Evolutionary conservation across 2,888 invertebrate species (phyloP), one percentile per base, ranked within the genome.

Genomic region (Conchocele bisecta): DNA sequence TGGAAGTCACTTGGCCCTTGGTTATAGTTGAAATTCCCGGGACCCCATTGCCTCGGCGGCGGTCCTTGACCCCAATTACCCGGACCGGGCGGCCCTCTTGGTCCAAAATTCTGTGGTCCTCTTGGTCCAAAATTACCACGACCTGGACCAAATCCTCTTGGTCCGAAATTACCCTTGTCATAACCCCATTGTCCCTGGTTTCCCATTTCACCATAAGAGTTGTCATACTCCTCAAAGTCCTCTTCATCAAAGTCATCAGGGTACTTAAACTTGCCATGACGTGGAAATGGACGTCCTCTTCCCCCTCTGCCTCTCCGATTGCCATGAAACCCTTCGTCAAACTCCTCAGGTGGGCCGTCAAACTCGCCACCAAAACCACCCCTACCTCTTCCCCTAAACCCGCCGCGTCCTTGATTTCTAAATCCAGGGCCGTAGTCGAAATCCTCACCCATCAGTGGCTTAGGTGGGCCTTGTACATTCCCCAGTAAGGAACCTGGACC

Each of bases 161-260:
- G 51, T 46, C 48, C 20, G 15, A 20, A 46, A 20, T 24, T 13
- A 13, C 15, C 24, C 6, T 15, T 26, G 31, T 35, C 39, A 3
- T 2, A n/a, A 17, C 20, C 24, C 24, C n/a, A n/a, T n/a, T 4
- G n/a, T 20, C n/a, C 48, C 22, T 9, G 28, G n/a, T n/a, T n/a
- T n/a, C n/a, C n/a, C n/a, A n/a, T n/a, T n/a, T n/a, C 15, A n/a
- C n/a, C n/a, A n/a, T n/a, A n/a, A 6, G 15, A n/a, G 26, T 22
- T n/a, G 48, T 31, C 9, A 56, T n/a, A 50, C 17, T 75, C 75
- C 22, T 76, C 76, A 70, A 73, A 76, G 56, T 76, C 76, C 48
- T 76, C 76, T 26, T 76, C 72, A 59, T 76, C 76, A 64, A 76
- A 76, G 51, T 76, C 76, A 66, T 76, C 76, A 13, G 66, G 69